phyloP scores from a whole-genome alignment of 2,888 invertebrate species.

The Aspidapion aeneum region DNA sequence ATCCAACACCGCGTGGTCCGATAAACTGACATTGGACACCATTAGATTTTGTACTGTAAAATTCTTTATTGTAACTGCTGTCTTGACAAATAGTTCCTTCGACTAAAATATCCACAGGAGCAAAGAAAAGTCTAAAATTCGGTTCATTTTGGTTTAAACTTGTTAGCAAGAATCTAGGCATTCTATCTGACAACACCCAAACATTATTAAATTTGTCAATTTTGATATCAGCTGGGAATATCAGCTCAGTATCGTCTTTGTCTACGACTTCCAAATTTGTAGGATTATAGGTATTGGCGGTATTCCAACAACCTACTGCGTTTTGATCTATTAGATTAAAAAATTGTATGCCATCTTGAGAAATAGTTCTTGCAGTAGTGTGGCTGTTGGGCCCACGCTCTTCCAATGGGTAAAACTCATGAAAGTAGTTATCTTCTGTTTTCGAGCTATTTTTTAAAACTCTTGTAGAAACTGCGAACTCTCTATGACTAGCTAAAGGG shows the following conservation, averaged over 20 bases:
- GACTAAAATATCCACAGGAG: constrained; percentile 62
- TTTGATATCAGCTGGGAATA: constrained; percentile 79
- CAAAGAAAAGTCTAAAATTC: constrained; percentile 73
- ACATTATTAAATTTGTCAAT: constrained; percentile 59
- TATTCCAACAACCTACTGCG: constrained; percentile 79
- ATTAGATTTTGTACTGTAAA: background rate
- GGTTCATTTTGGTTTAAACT: constrained; percentile 70
- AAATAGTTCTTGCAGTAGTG: constrained; percentile 71
- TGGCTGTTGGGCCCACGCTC: constrained; percentile 66
- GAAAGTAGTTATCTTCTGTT: constrained; percentile 61
- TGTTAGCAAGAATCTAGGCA: constrained; percentile 70
- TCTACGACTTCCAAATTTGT: constrained; percentile 68
- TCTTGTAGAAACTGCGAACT: constrained; percentile 75
- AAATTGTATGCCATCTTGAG: constrained; percentile 70
- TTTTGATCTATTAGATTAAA: constrained; percentile 79
- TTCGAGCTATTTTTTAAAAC: constrained; percentile 66
- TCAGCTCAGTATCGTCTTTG: constrained; percentile 69
- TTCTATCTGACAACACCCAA: constrained; percentile 80
- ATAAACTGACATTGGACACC: background rate
- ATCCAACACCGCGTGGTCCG: background rate
- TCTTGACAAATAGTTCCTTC: constrained; percentile 70
- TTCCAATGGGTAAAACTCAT: constrained; percentile 64
- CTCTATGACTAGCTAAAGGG: constrained; percentile 72
- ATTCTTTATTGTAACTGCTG: background rate
- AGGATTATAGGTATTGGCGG: constrained; percentile 57